These are phyloP conservation scores for Aradophagus sp. DNA, from an alignment of 1,140 invertebrate genomes.

Conservation along the genomic window DNA sequence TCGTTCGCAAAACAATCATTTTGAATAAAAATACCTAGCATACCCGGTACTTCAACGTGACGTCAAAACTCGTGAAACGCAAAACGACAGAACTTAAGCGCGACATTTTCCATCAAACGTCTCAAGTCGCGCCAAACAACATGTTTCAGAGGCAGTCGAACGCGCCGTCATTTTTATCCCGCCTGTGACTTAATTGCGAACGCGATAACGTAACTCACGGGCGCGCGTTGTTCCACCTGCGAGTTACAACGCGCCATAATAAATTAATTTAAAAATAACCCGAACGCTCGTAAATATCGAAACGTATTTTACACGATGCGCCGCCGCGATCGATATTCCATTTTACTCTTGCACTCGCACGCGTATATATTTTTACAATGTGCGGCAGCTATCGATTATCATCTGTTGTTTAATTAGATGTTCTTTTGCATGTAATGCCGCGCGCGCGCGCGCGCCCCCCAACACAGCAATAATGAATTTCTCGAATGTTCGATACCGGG, in stretches of 20 bases:
- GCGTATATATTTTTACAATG: constrained; percentile 35
- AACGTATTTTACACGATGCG: constrained; percentile 22
- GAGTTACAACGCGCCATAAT: constrained; percentile 4
- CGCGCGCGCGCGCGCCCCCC: constrained; percentile 12
- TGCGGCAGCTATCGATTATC: constrained; percentile 32
- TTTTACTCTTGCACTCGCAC: constrained; percentile 11
- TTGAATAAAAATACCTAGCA: no score
- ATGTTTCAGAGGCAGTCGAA: constrained; percentile 1
- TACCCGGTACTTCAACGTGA: no score
- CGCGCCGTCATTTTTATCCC: constrained; percentile 1
- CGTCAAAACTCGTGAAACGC: no score
- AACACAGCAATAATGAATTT: constrained; percentile 38
- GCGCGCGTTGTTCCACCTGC: background rate
- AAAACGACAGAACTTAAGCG: constrained; percentile 2
- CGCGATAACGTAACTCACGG: constrained; percentile 1
- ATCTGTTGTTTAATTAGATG: constrained; percentile 44
- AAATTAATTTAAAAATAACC: constrained; percentile 41
- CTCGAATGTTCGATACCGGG: constrained; percentile 34
- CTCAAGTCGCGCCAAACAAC: background rate
- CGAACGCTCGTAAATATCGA: constrained; percentile 27
- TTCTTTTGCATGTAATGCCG: constrained; percentile 29
- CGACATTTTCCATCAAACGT: background rate
- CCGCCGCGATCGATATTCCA: constrained; percentile 24
- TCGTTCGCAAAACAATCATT: no score
- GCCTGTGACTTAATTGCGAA: constrained; percentile 4